These are phyloP conservation scores for Callipepla squamata DNA, from an alignment of 2,113 vertebrate species.

Conservation along the genomic window DNA sequence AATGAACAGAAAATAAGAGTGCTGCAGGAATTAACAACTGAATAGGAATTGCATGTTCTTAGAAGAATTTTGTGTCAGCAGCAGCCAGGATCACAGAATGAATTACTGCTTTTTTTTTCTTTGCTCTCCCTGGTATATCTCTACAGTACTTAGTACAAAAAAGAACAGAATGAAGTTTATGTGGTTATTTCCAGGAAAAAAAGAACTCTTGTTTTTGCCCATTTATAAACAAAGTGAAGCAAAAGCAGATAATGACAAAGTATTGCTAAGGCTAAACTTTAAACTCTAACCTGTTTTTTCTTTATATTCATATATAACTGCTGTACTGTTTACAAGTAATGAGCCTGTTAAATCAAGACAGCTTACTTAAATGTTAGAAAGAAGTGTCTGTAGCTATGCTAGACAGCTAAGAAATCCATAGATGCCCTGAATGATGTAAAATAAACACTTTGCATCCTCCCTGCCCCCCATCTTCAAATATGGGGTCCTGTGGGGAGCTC, in stretches of 20 bases:
- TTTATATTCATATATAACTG: neutral
- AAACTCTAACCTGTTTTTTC: neutral
- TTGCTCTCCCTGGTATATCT: conserved; percentile 8
- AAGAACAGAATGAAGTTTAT: neutral
- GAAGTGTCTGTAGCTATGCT: neutral
- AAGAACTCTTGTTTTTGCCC: neutral
- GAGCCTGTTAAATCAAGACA: neutral
- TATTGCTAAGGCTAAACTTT: neutral
- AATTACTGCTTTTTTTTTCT: conserved; percentile 12
- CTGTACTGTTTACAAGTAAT: neutral
- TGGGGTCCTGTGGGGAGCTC: neutral
- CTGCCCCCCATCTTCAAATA: neutral
- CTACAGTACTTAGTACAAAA: neutral
- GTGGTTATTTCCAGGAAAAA: neutral
- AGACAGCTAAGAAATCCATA: neutral
- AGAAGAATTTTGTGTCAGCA: conserved; percentile 22
- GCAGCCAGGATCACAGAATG: neutral
- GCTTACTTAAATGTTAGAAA: neutral
- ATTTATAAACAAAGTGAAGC: neutral
- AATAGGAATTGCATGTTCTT: conserved; percentile 25
- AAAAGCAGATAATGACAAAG: neutral
- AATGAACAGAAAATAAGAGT: neutral
- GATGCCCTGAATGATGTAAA: neutral
- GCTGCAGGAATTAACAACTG: conserved; percentile 38
- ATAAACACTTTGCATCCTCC: neutral